Conservation (phyloP, 2,888 invertebrate species). For the Acrocera orbiculus region DNA sequence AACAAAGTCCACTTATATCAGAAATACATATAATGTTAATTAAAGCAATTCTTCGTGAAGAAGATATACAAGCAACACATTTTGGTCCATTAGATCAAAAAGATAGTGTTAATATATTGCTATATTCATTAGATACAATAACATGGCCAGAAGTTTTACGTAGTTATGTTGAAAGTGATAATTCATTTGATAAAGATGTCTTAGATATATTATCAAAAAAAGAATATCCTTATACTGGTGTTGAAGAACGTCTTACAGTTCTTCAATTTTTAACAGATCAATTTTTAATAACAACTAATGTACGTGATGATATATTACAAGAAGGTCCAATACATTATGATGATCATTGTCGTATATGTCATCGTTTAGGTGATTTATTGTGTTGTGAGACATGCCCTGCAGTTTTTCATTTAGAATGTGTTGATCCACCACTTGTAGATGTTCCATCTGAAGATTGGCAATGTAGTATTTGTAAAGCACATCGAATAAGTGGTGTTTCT, state of each 20-base stretch:
- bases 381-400: constrained; percentile 98
- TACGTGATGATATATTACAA: constrained; percentile 81
- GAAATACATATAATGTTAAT: constrained; percentile 90
- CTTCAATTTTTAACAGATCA: constrained; percentile 86
- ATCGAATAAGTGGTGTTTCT: constrained; percentile 79
- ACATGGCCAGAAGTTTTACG: constrained; percentile 92
- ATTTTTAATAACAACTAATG: constrained; percentile 81
- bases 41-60: constrained; percentile 78
- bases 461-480: constrained; percentile 82
- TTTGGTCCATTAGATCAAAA: constrained; percentile 95
- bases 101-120: constrained; percentile 85
- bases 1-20: constrained; percentile 76
- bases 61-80: constrained; percentile 85
- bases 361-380: constrained; percentile 80
- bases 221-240: constrained; percentile 76
- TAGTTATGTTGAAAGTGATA: constrained; percentile 82
- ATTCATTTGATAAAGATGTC: constrained; percentile 54
- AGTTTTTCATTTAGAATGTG: constrained; percentile 92
- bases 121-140: constrained; percentile 84
- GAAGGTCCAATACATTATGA: constrained; percentile 90
- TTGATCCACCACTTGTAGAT: constrained; percentile 83
- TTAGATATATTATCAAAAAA: constrained; percentile 49
- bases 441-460: constrained; percentile 97
- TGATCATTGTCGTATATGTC: constrained; percentile 83
- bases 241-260: constrained; percentile 62